These are phyloP conservation scores for Rhinogobio ventralis DNA, from an alignment of 2,797 vertebrate genomes.

Conservation along the genomic window DNA sequence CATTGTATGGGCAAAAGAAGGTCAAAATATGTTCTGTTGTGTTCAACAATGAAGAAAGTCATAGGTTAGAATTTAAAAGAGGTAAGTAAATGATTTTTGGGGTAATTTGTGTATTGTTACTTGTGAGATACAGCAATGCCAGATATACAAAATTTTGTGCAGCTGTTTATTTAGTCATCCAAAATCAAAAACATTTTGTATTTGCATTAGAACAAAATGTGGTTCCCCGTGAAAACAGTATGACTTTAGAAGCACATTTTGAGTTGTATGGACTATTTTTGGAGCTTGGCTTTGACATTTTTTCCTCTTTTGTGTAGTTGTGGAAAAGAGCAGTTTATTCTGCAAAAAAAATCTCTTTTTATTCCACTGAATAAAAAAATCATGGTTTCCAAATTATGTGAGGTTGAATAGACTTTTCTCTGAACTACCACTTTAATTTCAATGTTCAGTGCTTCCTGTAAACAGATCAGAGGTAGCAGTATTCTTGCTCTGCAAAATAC, in stretches of 20 bases:
- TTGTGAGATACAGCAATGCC: too few species aligned
- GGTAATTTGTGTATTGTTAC: too few species aligned
- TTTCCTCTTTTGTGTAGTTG: neutral
- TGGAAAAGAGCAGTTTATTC: neutral
- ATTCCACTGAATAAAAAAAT: neutral
- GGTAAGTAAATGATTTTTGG: too few species aligned
- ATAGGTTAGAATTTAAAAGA: too few species aligned
- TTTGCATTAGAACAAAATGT: neutral
- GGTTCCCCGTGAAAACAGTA: neutral
- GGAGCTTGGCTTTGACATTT: neutral
- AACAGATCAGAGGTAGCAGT: slow-evolving; percentile 7
- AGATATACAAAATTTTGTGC: too few species aligned
- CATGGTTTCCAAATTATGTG: neutral
- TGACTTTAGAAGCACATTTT: slow-evolving; percentile 1
- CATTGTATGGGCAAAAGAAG: neutral
- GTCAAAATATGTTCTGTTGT: too few species aligned
- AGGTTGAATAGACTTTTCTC: slow-evolving; percentile 4
- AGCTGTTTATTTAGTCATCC: neutral
- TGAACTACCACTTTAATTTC: slow-evolving; percentile 15
- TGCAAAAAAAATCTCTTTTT: neutral
- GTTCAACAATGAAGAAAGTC: too few species aligned
- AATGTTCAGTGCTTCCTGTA: slow-evolving; percentile 16
- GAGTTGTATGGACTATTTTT: neutral
- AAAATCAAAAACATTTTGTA: neutral
- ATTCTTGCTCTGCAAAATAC: neutral